Conservation (phyloP, 2,888 invertebrate genomes). For the Chloromyia formosa region DNA sequence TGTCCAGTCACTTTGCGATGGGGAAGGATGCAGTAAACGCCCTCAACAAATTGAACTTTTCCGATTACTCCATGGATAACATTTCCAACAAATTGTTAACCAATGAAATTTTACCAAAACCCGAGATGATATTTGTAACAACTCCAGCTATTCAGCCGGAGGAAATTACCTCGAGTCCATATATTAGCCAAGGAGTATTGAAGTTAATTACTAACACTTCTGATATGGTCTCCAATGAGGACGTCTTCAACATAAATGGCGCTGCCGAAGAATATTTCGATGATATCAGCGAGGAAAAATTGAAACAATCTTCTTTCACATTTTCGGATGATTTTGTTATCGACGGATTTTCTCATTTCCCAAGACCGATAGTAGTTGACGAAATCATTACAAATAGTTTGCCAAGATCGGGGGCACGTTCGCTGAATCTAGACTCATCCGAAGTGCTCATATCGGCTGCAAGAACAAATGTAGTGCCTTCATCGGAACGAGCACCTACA, state of each 20-base stretch:
- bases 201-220: constrained; percentile 64
- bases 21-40: constrained; percentile 66
- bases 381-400: constrained; percentile 34
- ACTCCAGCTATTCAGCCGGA: background rate
- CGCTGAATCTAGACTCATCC: background rate
- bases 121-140: background rate
- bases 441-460: constrained; percentile 12
- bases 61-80: background rate
- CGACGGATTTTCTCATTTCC: background rate
- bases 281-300: constrained; percentile 25
- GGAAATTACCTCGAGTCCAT: background rate
- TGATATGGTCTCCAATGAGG: constrained; percentile 71
- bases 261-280: constrained; percentile 57
- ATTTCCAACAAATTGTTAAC: background rate
- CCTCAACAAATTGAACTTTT: constrained; percentile 36
- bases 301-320: background rate
- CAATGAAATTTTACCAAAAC: background rate
- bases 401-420: constrained; percentile 5
- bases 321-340: background rate
- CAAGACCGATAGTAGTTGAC: background rate
- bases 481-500: background rate
- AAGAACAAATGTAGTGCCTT: background rate
- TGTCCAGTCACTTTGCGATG: constrained; percentile 64
- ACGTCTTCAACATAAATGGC: constrained; percentile 72
- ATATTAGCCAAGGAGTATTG: constrained; percentile 60